phyloP scores from a whole-genome alignment of 2,888 invertebrate species.

The Ennomos fuscantarius region DNA sequence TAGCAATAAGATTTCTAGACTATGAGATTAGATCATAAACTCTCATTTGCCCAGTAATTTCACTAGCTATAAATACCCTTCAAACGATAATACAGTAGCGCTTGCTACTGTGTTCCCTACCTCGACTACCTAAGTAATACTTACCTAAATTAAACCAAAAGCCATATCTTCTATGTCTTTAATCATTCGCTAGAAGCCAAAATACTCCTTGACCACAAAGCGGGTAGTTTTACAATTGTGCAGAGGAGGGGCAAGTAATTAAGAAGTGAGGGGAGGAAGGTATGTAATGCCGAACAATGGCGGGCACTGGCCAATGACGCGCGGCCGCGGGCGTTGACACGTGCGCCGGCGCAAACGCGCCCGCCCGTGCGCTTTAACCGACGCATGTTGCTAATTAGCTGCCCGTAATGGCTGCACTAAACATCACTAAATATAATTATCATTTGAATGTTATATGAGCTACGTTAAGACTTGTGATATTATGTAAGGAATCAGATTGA shows the following conservation, averaged over 20 bases:
- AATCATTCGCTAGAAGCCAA: neutral
- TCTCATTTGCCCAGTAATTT: too few species aligned
- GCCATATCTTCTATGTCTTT: too few species aligned
- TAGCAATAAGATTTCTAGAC: too few species aligned
- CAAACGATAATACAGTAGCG: too few species aligned
- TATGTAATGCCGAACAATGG: slow-evolving; percentile 62
- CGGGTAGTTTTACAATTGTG: slow-evolving; percentile 38
- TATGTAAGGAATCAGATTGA: too few species aligned
- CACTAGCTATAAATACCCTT: too few species aligned
- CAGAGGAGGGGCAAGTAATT: slow-evolving; percentile 29
- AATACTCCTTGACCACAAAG: slow-evolving; percentile 1
- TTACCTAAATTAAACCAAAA: too few species aligned
- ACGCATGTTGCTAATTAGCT: slow-evolving; percentile 33
- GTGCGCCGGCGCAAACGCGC: slow-evolving; percentile 63
- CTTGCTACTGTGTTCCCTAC: too few species aligned
- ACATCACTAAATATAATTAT: slow-evolving; percentile 13
- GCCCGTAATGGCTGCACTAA: slow-evolving; percentile 13
- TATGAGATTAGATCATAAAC: too few species aligned
- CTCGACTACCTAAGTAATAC: too few species aligned
- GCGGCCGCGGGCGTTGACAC: slow-evolving; percentile 80
- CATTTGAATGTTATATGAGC: slow-evolving; percentile 1
- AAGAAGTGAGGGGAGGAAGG: slow-evolving; percentile 35
- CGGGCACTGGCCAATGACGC: slow-evolving; percentile 70
- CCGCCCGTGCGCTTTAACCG: slow-evolving; percentile 31
- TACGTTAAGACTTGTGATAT: neutral